Evolutionary conservation across 2,888 invertebrate genomes (phyloP), one percentile per base, ranked within the genome.

Genomic region (Alentia gelatinosa): DNA sequence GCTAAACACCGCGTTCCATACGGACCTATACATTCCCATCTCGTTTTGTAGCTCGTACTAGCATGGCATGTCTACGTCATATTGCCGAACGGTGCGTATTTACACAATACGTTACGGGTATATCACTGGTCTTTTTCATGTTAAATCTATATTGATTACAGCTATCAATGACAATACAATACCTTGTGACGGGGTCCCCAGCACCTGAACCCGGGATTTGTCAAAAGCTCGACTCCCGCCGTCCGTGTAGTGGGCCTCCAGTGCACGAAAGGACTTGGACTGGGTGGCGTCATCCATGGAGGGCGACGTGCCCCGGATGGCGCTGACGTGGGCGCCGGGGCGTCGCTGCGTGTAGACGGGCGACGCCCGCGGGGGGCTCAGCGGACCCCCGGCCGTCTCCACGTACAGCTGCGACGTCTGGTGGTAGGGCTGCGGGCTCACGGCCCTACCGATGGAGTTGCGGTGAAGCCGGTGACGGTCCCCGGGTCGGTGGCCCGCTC

Each of bases 201-300:
- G 86, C 7, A 86, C 30, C 50, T 86, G 86, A 47, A 86, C 86
- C 3, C 86, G 26, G 30, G 47, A 47, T 9, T 12, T 47, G 47
- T 86, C 86, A 35, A 33, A 42, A 47, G 12, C 47, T 23, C 35
- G 30, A 37, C 75, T 75, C 47, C 47, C 86, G 50, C 79, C 23
- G 83, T 90, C 90, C 12, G 79, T 79, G n/a, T 75, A 79, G 30
- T 74, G 75, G 30, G 90, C 90, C 35, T 90, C 90, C 83, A 90
- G 37, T 1, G 79, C 90, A 35, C 74, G 37, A 56, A 90, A 90
- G 12, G 90, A 90, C 83, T 90, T 90, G 37, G 90, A 90, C 83
- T 90, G 90, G 33, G 42, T 83, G 42, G 90, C 42, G 15, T 90
- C 83, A 1, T 89, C 90, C 84, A 74, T 39, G 42, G 91, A 89